Evolutionary conservation across 2,888 invertebrate genomes (phyloP).

Genomic region (Ametastegia equiseti): DNA sequence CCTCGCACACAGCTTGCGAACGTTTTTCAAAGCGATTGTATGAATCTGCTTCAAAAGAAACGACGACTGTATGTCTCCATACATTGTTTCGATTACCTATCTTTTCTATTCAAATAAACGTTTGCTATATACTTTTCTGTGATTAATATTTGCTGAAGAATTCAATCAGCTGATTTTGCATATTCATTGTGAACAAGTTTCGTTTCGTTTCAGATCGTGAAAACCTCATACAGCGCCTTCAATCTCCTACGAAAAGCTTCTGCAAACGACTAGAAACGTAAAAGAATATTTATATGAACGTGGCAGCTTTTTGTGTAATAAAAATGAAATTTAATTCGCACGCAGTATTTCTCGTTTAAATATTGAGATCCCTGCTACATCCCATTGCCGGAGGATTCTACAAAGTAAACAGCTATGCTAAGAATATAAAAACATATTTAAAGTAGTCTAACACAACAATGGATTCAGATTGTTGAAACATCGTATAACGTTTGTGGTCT

Average conservation of each 20-base stretch:
- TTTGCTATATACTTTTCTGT: background rate
- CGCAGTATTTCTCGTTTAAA: background rate
- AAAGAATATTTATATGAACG: background rate
- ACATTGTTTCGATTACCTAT: too few species aligned
- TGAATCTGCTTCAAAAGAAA: too few species aligned
- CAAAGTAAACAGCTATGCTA: background rate
- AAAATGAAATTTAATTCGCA: background rate
- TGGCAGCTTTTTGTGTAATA: background rate
- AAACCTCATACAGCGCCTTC: background rate
- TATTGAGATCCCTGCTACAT: background rate
- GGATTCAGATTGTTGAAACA: too few species aligned
- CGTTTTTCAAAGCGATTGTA: too few species aligned
- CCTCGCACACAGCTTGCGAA: too few species aligned
- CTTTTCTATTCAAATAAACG: too few species aligned
- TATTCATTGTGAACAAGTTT: background rate
- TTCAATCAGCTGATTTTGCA: background rate
- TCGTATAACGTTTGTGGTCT: too few species aligned
- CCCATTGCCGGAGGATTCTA: background rate
- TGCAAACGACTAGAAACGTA: background rate
- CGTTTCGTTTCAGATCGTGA: conserved; percentile 1
- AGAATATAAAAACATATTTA: background rate
- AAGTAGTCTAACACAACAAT: too few species aligned
- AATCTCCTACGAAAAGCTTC: background rate
- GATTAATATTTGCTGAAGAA: background rate
- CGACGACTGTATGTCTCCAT: too few species aligned